A percentile compares a stretch with the other conserved stretches of the same genome.
Conservation (phyloP, 2,888 invertebrate genomes). For the Caenorhabditis afra region DNA sequence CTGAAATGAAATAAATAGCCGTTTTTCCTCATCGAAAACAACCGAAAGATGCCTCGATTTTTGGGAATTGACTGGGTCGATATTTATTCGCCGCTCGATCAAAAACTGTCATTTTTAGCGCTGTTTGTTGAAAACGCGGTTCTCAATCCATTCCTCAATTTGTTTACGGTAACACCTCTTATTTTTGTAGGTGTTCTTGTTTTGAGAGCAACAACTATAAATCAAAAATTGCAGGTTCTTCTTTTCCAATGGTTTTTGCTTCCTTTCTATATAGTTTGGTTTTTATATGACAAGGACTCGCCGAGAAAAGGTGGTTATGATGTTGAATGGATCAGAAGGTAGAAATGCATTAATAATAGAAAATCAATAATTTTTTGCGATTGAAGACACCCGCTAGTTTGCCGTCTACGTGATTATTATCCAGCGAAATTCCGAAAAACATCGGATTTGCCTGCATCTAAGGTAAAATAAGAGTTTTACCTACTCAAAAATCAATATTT, state of each 20-base stretch:
- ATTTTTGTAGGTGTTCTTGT: not conserved
- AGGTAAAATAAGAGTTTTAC: not conserved
- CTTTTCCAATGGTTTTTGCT: conserved; percentile 12
- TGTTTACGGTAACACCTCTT: not conserved
- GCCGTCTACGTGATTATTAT: conserved; percentile 6
- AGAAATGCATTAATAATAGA: no score
- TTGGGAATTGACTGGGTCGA: not conserved
- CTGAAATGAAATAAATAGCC: no score
- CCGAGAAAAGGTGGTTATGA: conserved; percentile 11
- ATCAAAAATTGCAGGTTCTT: not conserved
- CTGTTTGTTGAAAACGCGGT: not conserved
- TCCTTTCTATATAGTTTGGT: conserved; percentile 5
- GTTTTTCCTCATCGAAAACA: no score
- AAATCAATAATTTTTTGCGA: no score
- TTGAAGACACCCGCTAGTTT: conserved; percentile 11
- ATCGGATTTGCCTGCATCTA: not conserved
- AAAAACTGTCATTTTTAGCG: not conserved
- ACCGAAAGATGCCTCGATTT: not conserved
- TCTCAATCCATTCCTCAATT: not conserved
- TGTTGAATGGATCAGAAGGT: conserved; percentile 17
- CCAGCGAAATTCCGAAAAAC: conserved; percentile 16
- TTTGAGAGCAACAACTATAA: not conserved
- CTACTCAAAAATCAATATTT: not conserved
- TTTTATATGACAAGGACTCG: not conserved
- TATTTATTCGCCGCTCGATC: not conserved